phyloP scores from a whole-genome alignment of 2,888 invertebrate genomes.

The Pseudococcus jackbeardsleyi region DNA sequence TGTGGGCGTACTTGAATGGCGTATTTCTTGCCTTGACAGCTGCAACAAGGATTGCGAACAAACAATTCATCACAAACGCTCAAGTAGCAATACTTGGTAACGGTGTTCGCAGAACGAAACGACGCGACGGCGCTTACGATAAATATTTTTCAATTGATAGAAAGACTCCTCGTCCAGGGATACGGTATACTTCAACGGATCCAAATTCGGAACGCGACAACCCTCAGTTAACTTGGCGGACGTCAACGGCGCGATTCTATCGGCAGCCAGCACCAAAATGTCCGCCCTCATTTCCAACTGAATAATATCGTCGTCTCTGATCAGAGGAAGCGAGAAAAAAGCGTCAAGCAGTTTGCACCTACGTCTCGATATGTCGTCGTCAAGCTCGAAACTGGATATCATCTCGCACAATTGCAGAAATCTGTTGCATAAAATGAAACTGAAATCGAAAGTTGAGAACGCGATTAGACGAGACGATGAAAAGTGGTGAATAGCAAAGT shows the following conservation, averaged over 20 bases:
- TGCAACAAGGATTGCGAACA: slow-evolving; percentile 69
- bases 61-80: neutral
- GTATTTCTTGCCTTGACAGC: slow-evolving; percentile 71
- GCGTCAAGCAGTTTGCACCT: slow-evolving; percentile 66
- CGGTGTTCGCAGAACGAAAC: neutral
- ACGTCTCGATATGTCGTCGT: slow-evolving; percentile 1
- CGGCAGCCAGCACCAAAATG: slow-evolving; percentile 77
- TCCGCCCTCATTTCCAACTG: slow-evolving; percentile 79
- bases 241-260: slow-evolving; percentile 74
- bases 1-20: slow-evolving; percentile 76
- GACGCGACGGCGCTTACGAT: slow-evolving; percentile 76
- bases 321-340: slow-evolving; percentile 66
- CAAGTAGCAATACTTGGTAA: neutral
- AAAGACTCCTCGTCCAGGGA: slow-evolving; percentile 77
- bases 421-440: slow-evolving; percentile 72
- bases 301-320: slow-evolving; percentile 71
- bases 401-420: slow-evolving; percentile 74
- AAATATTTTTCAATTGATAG: slow-evolving; percentile 76
- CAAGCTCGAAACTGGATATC: slow-evolving; percentile 55
- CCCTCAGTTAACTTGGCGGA: slow-evolving; percentile 63
- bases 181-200: slow-evolving; percentile 82
- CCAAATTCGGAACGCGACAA: slow-evolving; percentile 77
- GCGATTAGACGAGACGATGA: slow-evolving; percentile 68
- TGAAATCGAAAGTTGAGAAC: slow-evolving; percentile 62
- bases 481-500: neutral